Percentiles rank a stretch among this genome's conserved stretches.
Evolutionary conservation across 1,140 invertebrate genomes (phyloP).

Genomic region (Cydia pomonella): DNA sequence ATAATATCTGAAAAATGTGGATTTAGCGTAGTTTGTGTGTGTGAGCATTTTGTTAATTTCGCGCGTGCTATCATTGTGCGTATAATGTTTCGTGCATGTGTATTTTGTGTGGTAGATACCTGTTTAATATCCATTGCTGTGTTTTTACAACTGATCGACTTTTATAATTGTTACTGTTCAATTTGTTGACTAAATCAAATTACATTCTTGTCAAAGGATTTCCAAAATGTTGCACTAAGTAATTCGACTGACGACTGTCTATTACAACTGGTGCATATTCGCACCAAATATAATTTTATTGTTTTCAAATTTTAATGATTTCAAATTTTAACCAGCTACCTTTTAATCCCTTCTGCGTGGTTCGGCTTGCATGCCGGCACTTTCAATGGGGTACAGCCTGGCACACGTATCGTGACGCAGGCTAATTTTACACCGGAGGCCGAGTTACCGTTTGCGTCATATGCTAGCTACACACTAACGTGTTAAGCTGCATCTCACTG

Average conservation of each 20-base stretch:
- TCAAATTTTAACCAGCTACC: neutral
- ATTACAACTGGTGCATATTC: too few species aligned
- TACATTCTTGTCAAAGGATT: neutral
- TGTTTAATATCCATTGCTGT: neutral
- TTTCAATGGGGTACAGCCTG: neutral
- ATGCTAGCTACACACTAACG: conserved; percentile 1
- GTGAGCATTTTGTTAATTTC: conserved; percentile 11
- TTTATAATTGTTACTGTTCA: neutral
- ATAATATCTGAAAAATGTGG: neutral
- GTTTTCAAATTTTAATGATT: too few species aligned
- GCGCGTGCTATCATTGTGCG: conserved; percentile 1
- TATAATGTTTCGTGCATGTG: conserved; percentile 14
- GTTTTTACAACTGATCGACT: neutral
- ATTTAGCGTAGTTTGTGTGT: conserved; percentile 7
- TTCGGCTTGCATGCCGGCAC: neutral
- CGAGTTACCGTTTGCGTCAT: neutral
- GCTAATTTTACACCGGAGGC: conserved; percentile 9
- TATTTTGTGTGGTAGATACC: conserved; percentile 10
- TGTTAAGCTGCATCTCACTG: conserved; percentile 20
- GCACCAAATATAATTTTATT: too few species aligned
- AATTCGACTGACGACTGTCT: too few species aligned
- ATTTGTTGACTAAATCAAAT: neutral
- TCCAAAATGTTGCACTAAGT: neutral
- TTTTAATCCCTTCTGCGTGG: neutral
- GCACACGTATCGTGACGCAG: conserved; percentile 14